These are phyloP conservation scores for Eupithecia dodoneata DNA, from an alignment of 2,888 invertebrate genomes.

Conservation along the genomic window DNA sequence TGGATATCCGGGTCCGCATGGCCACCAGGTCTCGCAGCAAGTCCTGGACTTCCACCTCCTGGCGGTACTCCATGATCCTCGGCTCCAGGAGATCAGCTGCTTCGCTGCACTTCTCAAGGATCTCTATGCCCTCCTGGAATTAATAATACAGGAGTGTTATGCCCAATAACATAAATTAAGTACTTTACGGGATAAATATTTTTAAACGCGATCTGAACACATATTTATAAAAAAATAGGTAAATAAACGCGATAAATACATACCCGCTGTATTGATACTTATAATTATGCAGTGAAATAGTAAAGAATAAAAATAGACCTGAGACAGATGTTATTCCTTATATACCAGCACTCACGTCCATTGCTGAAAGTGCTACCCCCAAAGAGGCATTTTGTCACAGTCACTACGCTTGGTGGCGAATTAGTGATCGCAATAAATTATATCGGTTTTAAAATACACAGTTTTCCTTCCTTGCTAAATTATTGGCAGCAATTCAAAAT, in stretches of 20 bases:
- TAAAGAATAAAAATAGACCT: not conserved
- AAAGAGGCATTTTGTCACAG: not conserved
- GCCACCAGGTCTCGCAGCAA: slow-evolving; percentile 83
- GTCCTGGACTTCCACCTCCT: slow-evolving; percentile 86
- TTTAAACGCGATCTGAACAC: too few relatives aligned
- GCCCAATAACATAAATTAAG: not conserved
- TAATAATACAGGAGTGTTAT: not conserved
- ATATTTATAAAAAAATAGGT: too few relatives aligned
- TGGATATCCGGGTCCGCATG: slow-evolving; percentile 86
- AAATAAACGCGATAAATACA: too few relatives aligned
- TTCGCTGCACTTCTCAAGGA: slow-evolving; percentile 88
- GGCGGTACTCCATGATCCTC: slow-evolving; percentile 85
- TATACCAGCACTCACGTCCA: too few relatives aligned
- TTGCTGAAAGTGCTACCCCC: too few relatives aligned
- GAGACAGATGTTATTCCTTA: not conserved
- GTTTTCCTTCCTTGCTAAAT: too few relatives aligned
- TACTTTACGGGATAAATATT: not conserved
- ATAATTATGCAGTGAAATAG: not conserved
- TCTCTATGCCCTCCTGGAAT: slow-evolving; percentile 87
- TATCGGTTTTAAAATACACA: not conserved
- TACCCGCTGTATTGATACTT: too few relatives aligned
- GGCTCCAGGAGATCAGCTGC: slow-evolving; percentile 86
- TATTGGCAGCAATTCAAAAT: too few relatives aligned
- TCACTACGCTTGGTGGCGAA: not conserved
- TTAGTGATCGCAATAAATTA: not conserved